Evolutionary conservation across 2,797 vertebrate genomes (phyloP).

Genomic region (Borostomias antarcticus): DNA sequence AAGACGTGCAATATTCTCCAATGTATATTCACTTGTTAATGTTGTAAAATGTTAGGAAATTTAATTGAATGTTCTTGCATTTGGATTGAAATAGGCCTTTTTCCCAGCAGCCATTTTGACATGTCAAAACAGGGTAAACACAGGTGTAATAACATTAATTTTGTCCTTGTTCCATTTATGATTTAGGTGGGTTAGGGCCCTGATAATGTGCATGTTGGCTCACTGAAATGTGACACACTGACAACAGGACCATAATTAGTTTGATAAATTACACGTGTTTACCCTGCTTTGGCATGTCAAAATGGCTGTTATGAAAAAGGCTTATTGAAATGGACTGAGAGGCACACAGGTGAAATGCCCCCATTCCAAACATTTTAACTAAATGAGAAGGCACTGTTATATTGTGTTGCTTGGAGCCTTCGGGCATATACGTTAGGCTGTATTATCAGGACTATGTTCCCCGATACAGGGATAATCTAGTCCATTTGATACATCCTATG

Average conservation of each 20-base stretch:
- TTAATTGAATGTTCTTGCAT: conserved; percentile 15
- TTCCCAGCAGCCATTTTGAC: no score
- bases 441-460: no score
- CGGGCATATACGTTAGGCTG: neutral
- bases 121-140: no score
- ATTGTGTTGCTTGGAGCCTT: neutral
- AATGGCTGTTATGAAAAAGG: no score
- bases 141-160: no score
- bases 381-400: neutral
- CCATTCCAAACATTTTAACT: neutral
- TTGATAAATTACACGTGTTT: no score
- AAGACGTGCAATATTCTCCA: neutral
- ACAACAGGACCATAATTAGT: neutral
- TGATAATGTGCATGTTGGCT: no score
- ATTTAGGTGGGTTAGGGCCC: no score
- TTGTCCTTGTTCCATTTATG: no score
- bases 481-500: neutral
- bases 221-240: no score
- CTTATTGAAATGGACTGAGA: neutral
- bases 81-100: conserved; percentile 18
- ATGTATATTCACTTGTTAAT: conserved; percentile 13
- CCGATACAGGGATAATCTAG: neutral
- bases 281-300: no score
- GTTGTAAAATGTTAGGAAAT: neutral
- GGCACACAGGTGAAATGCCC: neutral